Percentiles rank a stretch among this genome's conserved stretches.
Evolutionary conservation across 2,113 vertebrate genomes (phyloP).

Genomic region (Dicrurus megarhynchus): DNA sequence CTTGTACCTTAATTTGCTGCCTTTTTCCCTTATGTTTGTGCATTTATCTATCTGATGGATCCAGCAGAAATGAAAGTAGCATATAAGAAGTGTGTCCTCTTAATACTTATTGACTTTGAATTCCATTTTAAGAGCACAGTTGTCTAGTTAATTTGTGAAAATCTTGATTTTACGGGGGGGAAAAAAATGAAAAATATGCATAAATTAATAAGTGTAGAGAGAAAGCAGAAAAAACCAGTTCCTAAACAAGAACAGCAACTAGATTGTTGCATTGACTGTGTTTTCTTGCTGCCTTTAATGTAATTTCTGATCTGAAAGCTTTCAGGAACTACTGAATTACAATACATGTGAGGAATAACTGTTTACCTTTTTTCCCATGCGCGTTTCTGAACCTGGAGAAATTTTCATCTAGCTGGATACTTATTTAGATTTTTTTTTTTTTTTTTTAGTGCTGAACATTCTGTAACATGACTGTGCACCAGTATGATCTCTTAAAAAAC

Average conservation of each 20-base stretch:
- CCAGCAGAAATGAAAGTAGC: neutral
- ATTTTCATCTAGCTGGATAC: neutral
- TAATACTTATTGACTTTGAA: neutral
- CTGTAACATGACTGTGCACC: neutral
- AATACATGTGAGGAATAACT: neutral
- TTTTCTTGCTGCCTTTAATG: neutral
- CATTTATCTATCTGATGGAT: neutral
- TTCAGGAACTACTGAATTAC: neutral
- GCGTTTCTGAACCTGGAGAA: neutral
- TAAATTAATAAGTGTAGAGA: neutral
- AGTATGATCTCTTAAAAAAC: neutral
- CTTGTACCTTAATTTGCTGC: neutral
- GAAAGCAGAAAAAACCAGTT: neutral
- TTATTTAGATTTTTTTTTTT: neutral
- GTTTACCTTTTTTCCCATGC: neutral
- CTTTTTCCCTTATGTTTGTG: neutral
- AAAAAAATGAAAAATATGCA: rapidly evolving
- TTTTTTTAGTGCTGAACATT: neutral
- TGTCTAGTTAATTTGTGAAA: neutral
- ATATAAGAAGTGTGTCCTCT: neutral
- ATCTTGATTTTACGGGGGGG: neutral
- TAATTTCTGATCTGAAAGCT: neutral
- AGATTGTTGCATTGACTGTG: neutral
- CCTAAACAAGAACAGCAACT: neutral
- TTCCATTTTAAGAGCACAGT: neutral